Percentiles rank a stretch among this genome's conserved stretches.
phyloP scores from a whole-genome alignment of 1,140 invertebrate species.

The Drosophila tsacasi region DNA sequence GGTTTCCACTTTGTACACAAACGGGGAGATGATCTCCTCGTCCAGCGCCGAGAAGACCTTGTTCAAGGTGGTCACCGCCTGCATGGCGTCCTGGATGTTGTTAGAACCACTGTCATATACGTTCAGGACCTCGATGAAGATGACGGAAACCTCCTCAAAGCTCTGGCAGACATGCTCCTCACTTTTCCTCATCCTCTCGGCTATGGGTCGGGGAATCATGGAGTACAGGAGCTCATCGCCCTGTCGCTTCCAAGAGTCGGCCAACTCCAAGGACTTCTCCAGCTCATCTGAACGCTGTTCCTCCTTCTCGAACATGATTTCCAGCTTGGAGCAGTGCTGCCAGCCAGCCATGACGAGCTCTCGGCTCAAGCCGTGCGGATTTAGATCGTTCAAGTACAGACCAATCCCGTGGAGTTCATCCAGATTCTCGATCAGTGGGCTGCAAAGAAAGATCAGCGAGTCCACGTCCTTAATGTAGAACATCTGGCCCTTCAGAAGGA shows the following conservation, averaged over 20 bases:
- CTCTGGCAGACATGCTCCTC: slow-evolving; percentile 90
- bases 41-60: slow-evolving; percentile 94
- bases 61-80: slow-evolving; percentile 93
- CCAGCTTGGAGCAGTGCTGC: slow-evolving; percentile 94
- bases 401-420: slow-evolving; percentile 92
- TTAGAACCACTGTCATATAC: slow-evolving; percentile 72
- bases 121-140: slow-evolving; percentile 86
- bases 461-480: slow-evolving; percentile 92
- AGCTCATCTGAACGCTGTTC: slow-evolving; percentile 91
- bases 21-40: slow-evolving; percentile 79
- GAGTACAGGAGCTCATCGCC: slow-evolving; percentile 96
- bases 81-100: slow-evolving; percentile 90
- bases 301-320: slow-evolving; percentile 92
- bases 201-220: slow-evolving; percentile 94
- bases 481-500: slow-evolving; percentile 93
- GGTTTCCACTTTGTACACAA: slow-evolving; percentile 91
- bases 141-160: slow-evolving; percentile 86
- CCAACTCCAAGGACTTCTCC: slow-evolving; percentile 89
- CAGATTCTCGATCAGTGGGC: slow-evolving; percentile 93
- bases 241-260: slow-evolving; percentile 93
- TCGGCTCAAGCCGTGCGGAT: slow-evolving; percentile 93
- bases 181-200: slow-evolving; percentile 88
- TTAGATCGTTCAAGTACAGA: slow-evolving; percentile 93
- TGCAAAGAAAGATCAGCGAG: slow-evolving; percentile 93
- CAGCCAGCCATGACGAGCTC: slow-evolving; percentile 94